Percentiles rank a stretch among this genome's conserved stretches.
These are phyloP conservation scores for Alectura lathami DNA, from an alignment of 2,113 vertebrate species.

Conservation along the genomic window DNA sequence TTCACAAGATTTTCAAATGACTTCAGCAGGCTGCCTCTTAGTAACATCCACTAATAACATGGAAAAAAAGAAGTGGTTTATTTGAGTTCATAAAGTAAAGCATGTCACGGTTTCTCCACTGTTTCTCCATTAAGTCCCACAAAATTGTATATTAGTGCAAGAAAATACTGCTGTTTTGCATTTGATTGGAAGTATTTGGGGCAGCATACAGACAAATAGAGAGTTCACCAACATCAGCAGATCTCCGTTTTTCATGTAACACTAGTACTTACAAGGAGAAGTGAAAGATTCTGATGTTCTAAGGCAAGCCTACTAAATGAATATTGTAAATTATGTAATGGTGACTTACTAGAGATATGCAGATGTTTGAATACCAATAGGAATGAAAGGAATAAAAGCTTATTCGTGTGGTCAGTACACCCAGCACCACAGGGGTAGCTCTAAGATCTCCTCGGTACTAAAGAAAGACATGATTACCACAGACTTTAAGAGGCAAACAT, in stretches of 20 bases:
- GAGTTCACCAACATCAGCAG: not conserved
- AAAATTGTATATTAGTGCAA: not conserved
- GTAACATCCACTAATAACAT: not conserved
- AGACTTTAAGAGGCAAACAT: not conserved
- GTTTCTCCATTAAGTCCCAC: not conserved
- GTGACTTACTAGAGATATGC: not conserved
- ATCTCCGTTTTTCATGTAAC: not conserved
- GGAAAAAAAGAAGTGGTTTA: not conserved
- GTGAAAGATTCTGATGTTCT: not conserved
- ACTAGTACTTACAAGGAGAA: not conserved
- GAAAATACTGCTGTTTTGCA: not conserved
- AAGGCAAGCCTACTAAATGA: not conserved
- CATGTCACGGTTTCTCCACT: not conserved
- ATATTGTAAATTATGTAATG: not conserved
- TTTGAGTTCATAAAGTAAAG: not conserved
- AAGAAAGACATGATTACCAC: not conserved
- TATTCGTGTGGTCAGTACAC: not conserved
- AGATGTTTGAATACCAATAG: not conserved
- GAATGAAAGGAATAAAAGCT: not conserved
- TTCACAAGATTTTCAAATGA: not conserved
- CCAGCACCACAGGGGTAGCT: not conserved
- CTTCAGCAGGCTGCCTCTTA: not conserved
- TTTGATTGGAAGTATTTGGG: not conserved
- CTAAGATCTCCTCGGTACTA: not conserved
- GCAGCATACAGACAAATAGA: not conserved